These are phyloP conservation scores for Antechinus flavipes DNA, from an alignment of 2,113 vertebrate species.

Conservation along the genomic window DNA sequence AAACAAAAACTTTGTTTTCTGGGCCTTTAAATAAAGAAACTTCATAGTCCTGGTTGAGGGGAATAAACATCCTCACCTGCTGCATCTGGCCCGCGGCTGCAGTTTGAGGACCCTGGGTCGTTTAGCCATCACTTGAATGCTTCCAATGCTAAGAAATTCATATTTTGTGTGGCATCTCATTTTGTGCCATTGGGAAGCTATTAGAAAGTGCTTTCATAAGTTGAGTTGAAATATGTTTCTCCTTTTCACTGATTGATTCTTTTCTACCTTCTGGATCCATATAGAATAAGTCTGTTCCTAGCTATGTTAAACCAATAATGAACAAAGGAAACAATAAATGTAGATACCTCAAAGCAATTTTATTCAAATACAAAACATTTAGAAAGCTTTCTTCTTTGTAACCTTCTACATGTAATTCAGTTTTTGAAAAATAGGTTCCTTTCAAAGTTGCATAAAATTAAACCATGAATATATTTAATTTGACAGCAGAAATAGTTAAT, in stretches of 20 bases:
- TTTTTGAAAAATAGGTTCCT: background rate
- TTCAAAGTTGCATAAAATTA: background rate
- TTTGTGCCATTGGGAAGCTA: background rate
- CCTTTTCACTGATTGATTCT: background rate
- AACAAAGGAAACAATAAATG: background rate
- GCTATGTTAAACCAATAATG: background rate
- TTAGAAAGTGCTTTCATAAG: background rate
- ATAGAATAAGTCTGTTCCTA: background rate
- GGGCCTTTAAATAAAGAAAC: no score
- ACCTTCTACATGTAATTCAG: background rate
- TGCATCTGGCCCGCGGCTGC: no score
- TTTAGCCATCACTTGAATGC: background rate
- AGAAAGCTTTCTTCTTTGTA: background rate
- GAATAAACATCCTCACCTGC: no score
- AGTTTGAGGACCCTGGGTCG: no score
- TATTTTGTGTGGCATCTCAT: background rate
- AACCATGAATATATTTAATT: background rate
- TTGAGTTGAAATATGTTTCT: background rate
- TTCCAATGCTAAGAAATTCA: background rate
- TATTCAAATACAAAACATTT: background rate
- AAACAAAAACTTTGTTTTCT: no score
- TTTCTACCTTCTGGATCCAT: background rate
- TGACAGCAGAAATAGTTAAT: conserved; percentile 2
- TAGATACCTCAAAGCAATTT: background rate
- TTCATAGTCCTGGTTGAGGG: no score